phyloP scores from a whole-genome alignment of 1,140 invertebrate species.

The Drosophila seguyi region DNA sequence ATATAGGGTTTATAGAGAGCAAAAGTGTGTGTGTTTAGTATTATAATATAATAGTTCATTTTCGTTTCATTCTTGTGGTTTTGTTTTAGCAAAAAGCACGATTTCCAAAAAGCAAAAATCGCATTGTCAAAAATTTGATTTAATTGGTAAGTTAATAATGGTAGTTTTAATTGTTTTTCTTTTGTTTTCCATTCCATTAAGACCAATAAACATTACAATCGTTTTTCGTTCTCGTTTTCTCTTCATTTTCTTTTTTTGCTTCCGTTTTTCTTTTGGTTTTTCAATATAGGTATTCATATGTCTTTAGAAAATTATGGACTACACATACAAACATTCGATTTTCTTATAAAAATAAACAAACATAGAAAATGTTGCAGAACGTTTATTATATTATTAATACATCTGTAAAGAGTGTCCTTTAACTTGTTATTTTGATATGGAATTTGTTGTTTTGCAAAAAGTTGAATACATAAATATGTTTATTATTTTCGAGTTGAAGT shows the following conservation, averaged over 20 bases:
- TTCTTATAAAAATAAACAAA: slow-evolving; percentile 75
- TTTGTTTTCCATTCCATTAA: slow-evolving; percentile 20
- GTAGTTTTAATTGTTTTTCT: slow-evolving; percentile 51
- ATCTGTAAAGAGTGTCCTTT: slow-evolving; percentile 34
- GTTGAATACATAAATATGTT: slow-evolving; percentile 59
- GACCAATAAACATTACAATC: slow-evolving; percentile 17
- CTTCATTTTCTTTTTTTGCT: slow-evolving; percentile 13
- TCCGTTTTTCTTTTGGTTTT: slow-evolving; percentile 11
- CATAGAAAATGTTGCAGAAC: slow-evolving; percentile 68
- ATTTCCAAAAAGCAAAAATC: slow-evolving; percentile 81
- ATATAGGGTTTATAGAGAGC: slow-evolving; percentile 76
- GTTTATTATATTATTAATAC: slow-evolving; percentile 51
- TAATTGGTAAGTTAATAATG: slow-evolving; percentile 75
- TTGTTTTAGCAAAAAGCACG: slow-evolving; percentile 75
- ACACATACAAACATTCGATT: slow-evolving; percentile 75
- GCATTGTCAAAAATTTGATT: slow-evolving; percentile 80
- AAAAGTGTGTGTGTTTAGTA: slow-evolving; percentile 66
- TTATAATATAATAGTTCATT: slow-evolving; percentile 58
- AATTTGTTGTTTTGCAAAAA: slow-evolving; percentile 54
- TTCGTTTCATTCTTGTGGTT: slow-evolving; percentile 41
- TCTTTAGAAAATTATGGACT: slow-evolving; percentile 75
- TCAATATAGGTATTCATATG: slow-evolving; percentile 55
- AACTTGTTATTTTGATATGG: slow-evolving; percentile 57
- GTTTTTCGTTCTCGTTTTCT: slow-evolving; percentile 15
- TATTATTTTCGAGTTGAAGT: slow-evolving; percentile 50